Conservation (phyloP, 2,797 vertebrate species). For the Pantherophis alleghaniensis region DNA sequence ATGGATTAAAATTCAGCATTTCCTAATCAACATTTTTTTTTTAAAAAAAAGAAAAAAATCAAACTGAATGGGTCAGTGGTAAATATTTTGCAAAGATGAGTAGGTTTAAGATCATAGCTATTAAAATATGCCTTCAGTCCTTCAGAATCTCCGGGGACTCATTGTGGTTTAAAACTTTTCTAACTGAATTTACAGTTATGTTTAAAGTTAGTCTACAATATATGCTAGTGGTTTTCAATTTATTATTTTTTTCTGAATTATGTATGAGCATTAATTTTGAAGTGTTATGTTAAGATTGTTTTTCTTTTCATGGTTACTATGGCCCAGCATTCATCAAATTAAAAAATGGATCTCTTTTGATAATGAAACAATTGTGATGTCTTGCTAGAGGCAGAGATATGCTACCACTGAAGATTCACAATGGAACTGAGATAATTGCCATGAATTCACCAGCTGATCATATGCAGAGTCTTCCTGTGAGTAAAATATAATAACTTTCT, state of each 20-base stretch:
- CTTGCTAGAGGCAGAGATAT: neutral
- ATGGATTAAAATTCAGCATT: neutral
- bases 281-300: neutral
- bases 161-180: constrained; percentile 34
- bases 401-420: constrained; percentile 16
- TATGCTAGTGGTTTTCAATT: neutral
- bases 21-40: neutral
- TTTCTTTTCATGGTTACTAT: neutral
- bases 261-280: neutral
- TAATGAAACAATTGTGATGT: neutral
- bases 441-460: neutral
- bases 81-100: constrained; percentile 28
- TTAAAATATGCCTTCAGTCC: constrained; percentile 32
- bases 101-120: constrained; percentile 34
- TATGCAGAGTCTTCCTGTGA: neutral
- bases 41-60: neutral
- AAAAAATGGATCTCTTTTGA: constrained; percentile 12
- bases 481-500: neutral
- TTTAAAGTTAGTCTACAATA: constrained; percentile 24
- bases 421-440: neutral
- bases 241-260: constrained; percentile 22
- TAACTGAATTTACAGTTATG: constrained; percentile 21
- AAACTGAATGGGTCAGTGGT: constrained; percentile 40
- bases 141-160: constrained; percentile 30
- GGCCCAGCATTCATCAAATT: neutral